Evolutionary conservation across 1,140 invertebrate genomes (phyloP), one percentile per base, ranked within the genome.

Genomic region (Brachionus calyciflorus): DNA sequence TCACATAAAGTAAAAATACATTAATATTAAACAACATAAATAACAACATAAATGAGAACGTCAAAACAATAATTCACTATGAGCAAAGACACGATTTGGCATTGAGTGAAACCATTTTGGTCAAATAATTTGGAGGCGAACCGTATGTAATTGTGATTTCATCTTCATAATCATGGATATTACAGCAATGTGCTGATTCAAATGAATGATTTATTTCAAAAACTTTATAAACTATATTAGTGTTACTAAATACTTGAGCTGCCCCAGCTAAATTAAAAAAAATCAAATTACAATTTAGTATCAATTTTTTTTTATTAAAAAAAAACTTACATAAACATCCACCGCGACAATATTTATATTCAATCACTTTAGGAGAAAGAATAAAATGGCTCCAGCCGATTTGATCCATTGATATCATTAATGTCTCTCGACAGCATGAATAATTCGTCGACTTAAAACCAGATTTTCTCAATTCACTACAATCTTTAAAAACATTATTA

Each of bases 21-120:
- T n/a, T n/a, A n/a, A n/a, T n/a, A n/a, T n/a, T n/a, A n/a, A n/a
- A n/a, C n/a, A n/a, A n/a, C n/a, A n/a, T n/a, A n/a, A n/a, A n/a
- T n/a, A n/a, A n/a, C n/a, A n/a, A n/a, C n/a, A n/a, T n/a, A n/a
- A n/a, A n/a, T n/a, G n/a, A n/a, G n/a, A n/a, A n/a, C n/a, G n/a
- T n/a, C n/a, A n/a, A n/a, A n/a, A n/a, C n/a, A n/a, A n/a, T n/a
- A n/a, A n/a, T n/a, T n/a, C n/a, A n/a, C n/a, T n/a, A 51, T 51
- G 69, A 73, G 69, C 69, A 73, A 26, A 73, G 46, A 40, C 69
- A 73, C 19, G 26, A 51, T 28, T 73, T 73, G 24, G 69, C 69
- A 55, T 73, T 73, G 10, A 73, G 46, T 5, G 69, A 73, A 14
- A 73, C 17, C 26, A 26, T 51, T 51, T 73, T 55, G 46, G 44